Base-by-base conservation (phyloP, 2,113 vertebrate genomes). In the Triplophysa siluroides region DNA sequence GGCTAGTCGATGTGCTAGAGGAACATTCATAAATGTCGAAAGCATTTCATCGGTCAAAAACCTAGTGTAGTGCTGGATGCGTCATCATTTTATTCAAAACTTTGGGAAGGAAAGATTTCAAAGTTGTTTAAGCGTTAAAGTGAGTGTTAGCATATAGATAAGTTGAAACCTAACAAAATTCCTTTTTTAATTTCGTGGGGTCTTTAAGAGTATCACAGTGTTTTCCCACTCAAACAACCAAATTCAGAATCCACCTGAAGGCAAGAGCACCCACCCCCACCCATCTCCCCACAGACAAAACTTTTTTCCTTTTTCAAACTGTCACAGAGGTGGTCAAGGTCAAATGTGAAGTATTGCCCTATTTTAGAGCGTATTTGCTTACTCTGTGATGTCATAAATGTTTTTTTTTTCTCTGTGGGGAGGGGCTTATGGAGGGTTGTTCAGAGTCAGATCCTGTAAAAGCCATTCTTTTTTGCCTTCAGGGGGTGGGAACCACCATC, bases 391-490 rank as follows among this genome's bases (percentile, higher is more conserved):
- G 68, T 76, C n/a, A 68, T 71, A 71, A 65, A 71, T 81, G 69
- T 89, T 86, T 86, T 88, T 90, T 29, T 38, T 38, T 38, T 91
- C 78, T 91, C 88, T 93, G 91, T 92, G 91, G 91, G 91, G 90
- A 90, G 90, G 91, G 91, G 89, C 83, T 75, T 91, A 87, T 90
- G 89, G 87, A 90, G 90, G 91, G 91, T 88, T 88, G 85, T 91
- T 92, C 90, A 89, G 91, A 93, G 92, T 92, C 91, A 93, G 91
- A 92, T 92, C 92, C 93, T 94, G 92, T 94, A 94, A 94, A 94
- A 94, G 92, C 89, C 92, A 90, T 94, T 94, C 92, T 94, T 93
- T 93, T 94, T 93, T 94, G 92, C 93, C 93, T 94, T 94, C 93
- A 94, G 93, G 93, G 93, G 92, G 92, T 94, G 93, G 93, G 93